Conservation (phyloP, 1,140 invertebrate species). For the Aporrectodea caliginosa region DNA sequence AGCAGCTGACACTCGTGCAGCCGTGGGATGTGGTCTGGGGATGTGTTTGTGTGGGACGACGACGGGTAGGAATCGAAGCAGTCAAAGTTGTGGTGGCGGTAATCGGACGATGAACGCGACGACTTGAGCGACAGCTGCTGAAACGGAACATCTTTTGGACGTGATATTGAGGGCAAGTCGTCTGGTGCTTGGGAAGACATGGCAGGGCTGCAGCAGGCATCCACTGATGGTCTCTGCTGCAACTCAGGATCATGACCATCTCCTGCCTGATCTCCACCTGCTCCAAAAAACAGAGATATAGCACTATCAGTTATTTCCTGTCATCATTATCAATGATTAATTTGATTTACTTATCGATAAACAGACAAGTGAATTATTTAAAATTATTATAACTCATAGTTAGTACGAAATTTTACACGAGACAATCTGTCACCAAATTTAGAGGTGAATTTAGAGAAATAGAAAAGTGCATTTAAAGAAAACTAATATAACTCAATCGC, state of each 20-base stretch:
- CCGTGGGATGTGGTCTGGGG: slow-evolving; percentile 22
- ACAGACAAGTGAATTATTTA: too few relatives aligned
- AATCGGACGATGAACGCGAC: neutral
- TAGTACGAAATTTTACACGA: too few relatives aligned
- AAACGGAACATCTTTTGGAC: neutral
- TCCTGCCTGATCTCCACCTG: too few relatives aligned
- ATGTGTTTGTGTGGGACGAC: neutral
- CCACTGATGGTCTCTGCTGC: slow-evolving; percentile 12
- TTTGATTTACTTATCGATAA: too few relatives aligned
- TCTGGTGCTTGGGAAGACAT: slow-evolving; percentile 8
- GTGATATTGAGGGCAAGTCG: neutral
- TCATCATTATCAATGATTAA: too few relatives aligned
- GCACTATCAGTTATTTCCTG: too few relatives aligned
- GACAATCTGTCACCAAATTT: too few relatives aligned
- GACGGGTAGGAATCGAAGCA: neutral
- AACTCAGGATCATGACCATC: neutral
- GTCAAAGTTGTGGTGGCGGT: neutral
- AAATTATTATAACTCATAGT: too few relatives aligned
- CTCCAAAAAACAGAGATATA: too few relatives aligned
- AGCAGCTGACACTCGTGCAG: slow-evolving; percentile 17
- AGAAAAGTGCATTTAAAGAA: too few relatives aligned
- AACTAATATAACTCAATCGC: too few relatives aligned
- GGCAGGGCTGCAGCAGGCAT: slow-evolving; percentile 37
- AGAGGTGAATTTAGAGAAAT: too few relatives aligned
- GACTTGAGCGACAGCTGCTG: neutral